Base-by-base conservation (phyloP, 1,140 invertebrate species). In the Oreohelix idahoensis region DNA sequence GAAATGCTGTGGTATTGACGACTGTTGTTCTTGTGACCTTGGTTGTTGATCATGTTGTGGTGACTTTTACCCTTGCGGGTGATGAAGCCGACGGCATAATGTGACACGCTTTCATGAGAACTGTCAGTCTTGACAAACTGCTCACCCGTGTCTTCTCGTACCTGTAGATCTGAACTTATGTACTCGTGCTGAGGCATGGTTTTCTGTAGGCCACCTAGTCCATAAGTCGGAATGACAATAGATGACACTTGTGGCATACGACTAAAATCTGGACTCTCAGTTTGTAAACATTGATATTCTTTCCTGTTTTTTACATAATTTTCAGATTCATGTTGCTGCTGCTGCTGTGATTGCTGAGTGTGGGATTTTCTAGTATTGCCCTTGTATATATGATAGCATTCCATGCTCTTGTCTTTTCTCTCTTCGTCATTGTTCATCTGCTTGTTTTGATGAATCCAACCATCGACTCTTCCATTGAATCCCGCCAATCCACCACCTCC, bases 371-470 rank as follows among this genome's bases (percentile, higher is more conserved):
- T 39, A 8, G n/a, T 13, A 23, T 79, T 79, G 1, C 77, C 77
- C 23, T 49, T 42, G 36, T 79, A 79, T 29, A 79, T 39, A 36
- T 79, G 77, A n/a, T 66, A 79, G 20, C 35, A 38, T 42, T 63
- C 35, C 1, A 17, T 4, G 58, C 36, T 76, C 36, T 66, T 26
- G 1, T 35, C 58, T 32, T 17, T 66, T 10, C 36, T 53, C 36
- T 39, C 38, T 49, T 51, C 13, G 4, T 77, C 49, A 29, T 77
- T 53, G 29, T 26, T 66, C 2, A 17, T 49, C 8, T 26, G 13
- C 5, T 1, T 66, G 36, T 36, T 45, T n/a, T 35, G 36, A 39
- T 79, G 32, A 36, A 38, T 35, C 63, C 63, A 36, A 20, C 77
- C 13, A 1, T 51, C 75, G 11, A 42, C 29, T 73, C 38, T n/a